phyloP scores from a whole-genome alignment of 2,113 vertebrate genomes.

The Hippocampus barbouri region DNA sequence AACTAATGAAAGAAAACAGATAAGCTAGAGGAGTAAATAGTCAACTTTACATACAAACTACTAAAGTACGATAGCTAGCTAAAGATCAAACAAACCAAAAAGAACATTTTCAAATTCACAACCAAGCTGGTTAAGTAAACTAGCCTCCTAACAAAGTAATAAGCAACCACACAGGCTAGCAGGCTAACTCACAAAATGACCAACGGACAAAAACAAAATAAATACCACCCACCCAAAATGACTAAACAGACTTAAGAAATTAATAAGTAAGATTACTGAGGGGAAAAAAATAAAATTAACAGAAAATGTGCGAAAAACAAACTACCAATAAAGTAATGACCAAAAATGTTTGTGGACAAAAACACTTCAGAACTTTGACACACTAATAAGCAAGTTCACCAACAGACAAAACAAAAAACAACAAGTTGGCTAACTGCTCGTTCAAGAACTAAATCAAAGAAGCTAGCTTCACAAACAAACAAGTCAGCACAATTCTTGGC shows the following conservation, averaged over 20 bases:
- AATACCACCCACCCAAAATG: too few relatives aligned
- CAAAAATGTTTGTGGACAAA: too few relatives aligned
- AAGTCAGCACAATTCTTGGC: neutral
- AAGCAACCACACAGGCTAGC: too few relatives aligned
- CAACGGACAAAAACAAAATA: too few relatives aligned
- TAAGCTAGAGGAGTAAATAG: neutral
- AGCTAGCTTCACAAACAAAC: neutral
- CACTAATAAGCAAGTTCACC: neutral
- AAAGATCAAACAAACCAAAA: neutral
- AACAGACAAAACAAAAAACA: neutral
- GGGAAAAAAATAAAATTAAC: too few relatives aligned
- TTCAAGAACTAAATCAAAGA: neutral
- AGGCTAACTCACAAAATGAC: too few relatives aligned
- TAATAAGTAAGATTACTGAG: too few relatives aligned
- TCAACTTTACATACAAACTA: neutral
- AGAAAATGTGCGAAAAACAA: too few relatives aligned
- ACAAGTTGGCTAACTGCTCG: neutral
- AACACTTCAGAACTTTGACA: neutral
- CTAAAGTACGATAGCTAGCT: too few relatives aligned
- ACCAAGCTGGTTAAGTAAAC: neutral
- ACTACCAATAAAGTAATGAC: too few relatives aligned
- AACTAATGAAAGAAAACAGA: neutral
- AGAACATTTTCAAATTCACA: neutral
- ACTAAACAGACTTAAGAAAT: too few relatives aligned
- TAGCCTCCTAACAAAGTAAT: too few relatives aligned